Conservation (phyloP, 1,140 invertebrate species). For the Sitodiplosis mosellana region DNA sequence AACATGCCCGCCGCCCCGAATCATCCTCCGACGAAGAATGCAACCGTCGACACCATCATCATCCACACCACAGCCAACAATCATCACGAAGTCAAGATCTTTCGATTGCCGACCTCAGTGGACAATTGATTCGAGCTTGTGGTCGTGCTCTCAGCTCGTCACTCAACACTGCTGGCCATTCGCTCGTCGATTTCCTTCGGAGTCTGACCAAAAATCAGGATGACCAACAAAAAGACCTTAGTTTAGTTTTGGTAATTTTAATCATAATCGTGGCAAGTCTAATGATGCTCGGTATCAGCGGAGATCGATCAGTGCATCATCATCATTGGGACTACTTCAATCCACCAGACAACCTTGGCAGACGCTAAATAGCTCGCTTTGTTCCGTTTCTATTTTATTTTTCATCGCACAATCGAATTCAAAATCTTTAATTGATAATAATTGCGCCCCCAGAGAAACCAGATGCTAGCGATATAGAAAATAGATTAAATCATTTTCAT, state of each 20-base stretch:
- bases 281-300: conserved; percentile 46
- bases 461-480: not conserved
- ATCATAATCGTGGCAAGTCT: conserved; percentile 52
- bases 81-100: conserved; percentile 21
- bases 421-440: too few relatives aligned
- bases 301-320: conserved; percentile 50
- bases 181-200: too few relatives aligned
- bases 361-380: not conserved
- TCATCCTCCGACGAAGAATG: conserved; percentile 31
- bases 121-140: conserved; percentile 39
- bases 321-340: conserved; percentile 72
- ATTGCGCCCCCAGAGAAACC: too few relatives aligned
- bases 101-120: conserved; percentile 39
- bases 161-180: conserved; percentile 33
- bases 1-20: conserved; percentile 11
- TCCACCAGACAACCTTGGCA: conserved; percentile 33
- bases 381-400: too few relatives aligned
- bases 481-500: not conserved
- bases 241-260: conserved; percentile 51
- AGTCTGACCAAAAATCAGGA: conserved; percentile 28
- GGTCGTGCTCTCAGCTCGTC: conserved; percentile 43
- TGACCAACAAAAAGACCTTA: conserved; percentile 44
- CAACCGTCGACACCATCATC: conserved; percentile 12
- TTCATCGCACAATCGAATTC: too few relatives aligned
- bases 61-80: conserved; percentile 23